phyloP scores from a whole-genome alignment of 2,113 vertebrate species.

The Cyprinodon tularosa region DNA sequence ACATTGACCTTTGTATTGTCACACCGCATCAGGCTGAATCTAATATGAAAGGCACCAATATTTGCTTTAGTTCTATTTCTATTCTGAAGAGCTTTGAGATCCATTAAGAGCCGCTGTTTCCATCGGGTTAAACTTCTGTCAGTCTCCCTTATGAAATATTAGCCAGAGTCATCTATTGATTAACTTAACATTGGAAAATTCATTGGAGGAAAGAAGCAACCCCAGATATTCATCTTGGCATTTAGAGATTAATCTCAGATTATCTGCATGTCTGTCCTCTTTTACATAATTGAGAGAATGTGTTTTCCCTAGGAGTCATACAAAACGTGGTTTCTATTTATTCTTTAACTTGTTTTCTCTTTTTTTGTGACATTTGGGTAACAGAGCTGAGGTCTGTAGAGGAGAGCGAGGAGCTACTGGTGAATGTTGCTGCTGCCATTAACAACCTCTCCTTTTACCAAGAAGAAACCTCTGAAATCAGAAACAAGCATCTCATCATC shows the following conservation, averaged over 20 bases:
- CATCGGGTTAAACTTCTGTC: background rate
- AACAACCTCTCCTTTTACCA: constrained; percentile 95
- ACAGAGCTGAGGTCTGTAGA: constrained; percentile 85
- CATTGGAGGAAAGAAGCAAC: too few species aligned
- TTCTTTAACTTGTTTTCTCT: constrained; percentile 2
- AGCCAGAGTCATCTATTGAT: background rate
- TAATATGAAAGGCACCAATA: background rate
- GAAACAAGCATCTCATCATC: constrained; percentile 77
- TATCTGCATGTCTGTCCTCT: background rate
- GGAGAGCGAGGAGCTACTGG: constrained; percentile 88
- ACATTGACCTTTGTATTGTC: constrained; percentile 49
- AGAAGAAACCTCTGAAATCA: constrained; percentile 80
- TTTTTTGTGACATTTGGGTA: constrained; percentile 9
- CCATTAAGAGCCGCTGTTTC: background rate
- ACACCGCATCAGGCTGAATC: constrained; percentile 23
- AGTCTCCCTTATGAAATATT: background rate
- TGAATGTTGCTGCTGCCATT: constrained; percentile 86
- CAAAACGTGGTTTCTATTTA: background rate
- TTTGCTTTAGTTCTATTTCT: background rate
- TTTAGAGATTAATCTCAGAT: background rate
- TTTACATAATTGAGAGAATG: background rate
- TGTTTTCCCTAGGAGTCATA: background rate
- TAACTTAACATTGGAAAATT: too few species aligned
- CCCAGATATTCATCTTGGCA: too few species aligned
- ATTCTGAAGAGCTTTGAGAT: background rate